Evolutionary conservation across 2,797 vertebrate species (phyloP), one percentile per base, ranked within the genome.

Genomic region (Loriculus beryllinus): DNA sequence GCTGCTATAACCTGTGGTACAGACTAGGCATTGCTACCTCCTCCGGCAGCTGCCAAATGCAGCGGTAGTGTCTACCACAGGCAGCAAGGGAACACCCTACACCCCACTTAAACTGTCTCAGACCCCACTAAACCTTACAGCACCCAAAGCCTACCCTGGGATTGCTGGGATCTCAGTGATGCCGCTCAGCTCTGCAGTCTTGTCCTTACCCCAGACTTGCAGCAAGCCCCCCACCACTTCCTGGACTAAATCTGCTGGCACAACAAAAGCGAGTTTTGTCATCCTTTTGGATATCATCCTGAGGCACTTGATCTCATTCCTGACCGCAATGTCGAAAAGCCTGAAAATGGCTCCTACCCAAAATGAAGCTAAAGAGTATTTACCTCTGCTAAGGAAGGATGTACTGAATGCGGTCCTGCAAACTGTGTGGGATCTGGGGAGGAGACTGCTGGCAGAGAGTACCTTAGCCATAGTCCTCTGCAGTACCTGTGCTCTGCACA

Each of bases 201-300:
- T 43, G 35, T 49, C 52, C 40, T 89, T 74, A 39, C 14, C 16
- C 26, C 19, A 40, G 14, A 45, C 18, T 48, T 37, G 18, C 16
- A 42, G 22, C 23, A 60, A 94, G 26, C 7, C 14, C 25, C 74
- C 12, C 25, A 2, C 64, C 21, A 74, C 71, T 29, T 85, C 25
- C 68, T 45, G 25, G 82, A 76, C 19, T 31, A n/a, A 71, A 52
- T 7, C 59, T 95, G 76, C 90, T 88, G 74, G 48, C 74, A 86
- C 77, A 79, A 74, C 67, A 90, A 18, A 93, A 92, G 21, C 28
- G 60, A 72, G 7, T 86, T 85, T 82, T 83, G 39, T 86, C 86
- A 79, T 84, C 47, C 79, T 69, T 81, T 81, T 82, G 85, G 62
- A 78, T 80, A 45, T 29, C 47, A 63, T 76, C 93, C 90, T 88